These are phyloP conservation scores for Lycocerus yunnanus DNA, from an alignment of 2,888 invertebrate species.

Conservation along the genomic window DNA sequence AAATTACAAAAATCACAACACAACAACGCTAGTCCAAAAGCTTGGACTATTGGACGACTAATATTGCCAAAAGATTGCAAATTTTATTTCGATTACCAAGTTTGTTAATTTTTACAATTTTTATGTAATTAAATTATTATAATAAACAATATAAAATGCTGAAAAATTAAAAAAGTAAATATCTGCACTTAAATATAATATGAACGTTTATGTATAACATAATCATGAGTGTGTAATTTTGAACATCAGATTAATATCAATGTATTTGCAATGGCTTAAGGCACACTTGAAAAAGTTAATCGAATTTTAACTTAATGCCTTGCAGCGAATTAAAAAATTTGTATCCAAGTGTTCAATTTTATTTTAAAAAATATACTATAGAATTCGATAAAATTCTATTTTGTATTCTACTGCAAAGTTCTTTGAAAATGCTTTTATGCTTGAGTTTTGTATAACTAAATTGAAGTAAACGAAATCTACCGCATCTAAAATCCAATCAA, in stretches of 20 bases:
- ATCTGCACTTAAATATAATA: not conserved
- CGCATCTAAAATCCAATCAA: conserved; percentile 47
- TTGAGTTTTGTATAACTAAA: conserved; percentile 29
- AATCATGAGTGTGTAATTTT: not conserved
- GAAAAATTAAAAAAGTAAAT: not conserved
- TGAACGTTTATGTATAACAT: not conserved
- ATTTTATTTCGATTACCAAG: too few species aligned
- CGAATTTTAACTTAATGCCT: not conserved
- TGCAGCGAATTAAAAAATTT: not conserved
- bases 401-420: conserved; percentile 20
- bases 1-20: too few species aligned
- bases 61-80: too few species aligned
- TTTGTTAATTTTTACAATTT: not conserved
- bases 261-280: not conserved
- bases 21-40: too few species aligned
- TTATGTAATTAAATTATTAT: not conserved
- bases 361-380: not conserved
- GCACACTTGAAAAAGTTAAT: not conserved
- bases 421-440: conserved; percentile 31
- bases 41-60: too few species aligned
- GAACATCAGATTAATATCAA: not conserved
- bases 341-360: not conserved
- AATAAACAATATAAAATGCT: not conserved
- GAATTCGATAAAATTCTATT: not conserved
- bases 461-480: conserved; percentile 30